Conservation (phyloP, 2,797 vertebrate genomes). For the Apogon talboti region DNA sequence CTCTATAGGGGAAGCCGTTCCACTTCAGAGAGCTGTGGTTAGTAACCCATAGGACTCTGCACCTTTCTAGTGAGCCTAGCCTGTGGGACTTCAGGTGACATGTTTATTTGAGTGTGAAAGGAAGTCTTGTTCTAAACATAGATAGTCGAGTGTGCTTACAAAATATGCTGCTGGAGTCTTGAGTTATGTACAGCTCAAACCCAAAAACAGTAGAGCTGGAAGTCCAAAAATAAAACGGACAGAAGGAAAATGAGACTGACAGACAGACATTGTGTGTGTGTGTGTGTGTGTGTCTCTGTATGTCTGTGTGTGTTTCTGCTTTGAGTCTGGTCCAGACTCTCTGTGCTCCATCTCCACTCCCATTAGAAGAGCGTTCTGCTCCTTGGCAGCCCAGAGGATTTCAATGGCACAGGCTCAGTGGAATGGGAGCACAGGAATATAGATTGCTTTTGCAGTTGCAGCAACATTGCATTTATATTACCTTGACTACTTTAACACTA, state of each 20-base stretch:
- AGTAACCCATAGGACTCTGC: slow-evolving; percentile 25
- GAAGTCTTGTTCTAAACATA: background rate
- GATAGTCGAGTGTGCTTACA: background rate
- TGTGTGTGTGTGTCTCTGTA: too few species aligned
- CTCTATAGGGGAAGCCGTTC: slow-evolving; percentile 7
- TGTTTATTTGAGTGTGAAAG: slow-evolving; percentile 21
- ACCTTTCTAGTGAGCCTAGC: slow-evolving; percentile 24
- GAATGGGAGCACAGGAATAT: slow-evolving; percentile 57
- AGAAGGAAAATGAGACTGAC: slow-evolving; percentile 44
- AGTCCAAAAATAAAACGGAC: slow-evolving; percentile 43
- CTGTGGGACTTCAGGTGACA: slow-evolving; percentile 29
- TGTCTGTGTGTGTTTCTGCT: slow-evolving; percentile 31
- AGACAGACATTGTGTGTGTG: slow-evolving; percentile 9
- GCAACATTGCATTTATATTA: slow-evolving; percentile 36
- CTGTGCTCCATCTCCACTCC: slow-evolving; percentile 55
- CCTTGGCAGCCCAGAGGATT: slow-evolving; percentile 66
- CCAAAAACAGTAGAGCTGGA: slow-evolving; percentile 38
- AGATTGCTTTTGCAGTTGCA: slow-evolving; percentile 42
- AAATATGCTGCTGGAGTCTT: slow-evolving; percentile 26
- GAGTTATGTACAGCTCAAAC: slow-evolving; percentile 30
- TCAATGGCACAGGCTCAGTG: slow-evolving; percentile 64
- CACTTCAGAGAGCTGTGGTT: slow-evolving; percentile 26
- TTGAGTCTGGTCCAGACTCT: slow-evolving; percentile 43
- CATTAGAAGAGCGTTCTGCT: slow-evolving; percentile 63
- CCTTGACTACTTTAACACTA: slow-evolving; percentile 13